Base-by-base conservation (phyloP, 2,888 invertebrate species). In the Neoitamus cyanurus region DNA sequence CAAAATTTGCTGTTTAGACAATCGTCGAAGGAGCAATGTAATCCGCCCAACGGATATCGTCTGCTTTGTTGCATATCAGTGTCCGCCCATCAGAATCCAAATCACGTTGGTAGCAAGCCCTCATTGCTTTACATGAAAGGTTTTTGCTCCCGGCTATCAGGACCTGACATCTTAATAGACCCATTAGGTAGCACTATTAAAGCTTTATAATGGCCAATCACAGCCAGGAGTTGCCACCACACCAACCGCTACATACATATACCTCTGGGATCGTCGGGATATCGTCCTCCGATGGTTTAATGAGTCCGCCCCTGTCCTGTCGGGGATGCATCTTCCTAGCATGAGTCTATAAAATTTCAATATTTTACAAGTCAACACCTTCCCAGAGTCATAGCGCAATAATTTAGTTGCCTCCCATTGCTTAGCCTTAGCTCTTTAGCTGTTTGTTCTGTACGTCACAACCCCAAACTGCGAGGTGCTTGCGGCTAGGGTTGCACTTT, bases 121-220 rank as follows among this genome's bases (percentile, higher is more conserved):
- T 20, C 58, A 58, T 58, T 58, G 70, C 34, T 30, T 70, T 70
- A 30, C 70, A 70, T 70, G 70, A 34, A 70, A 70, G 31, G 31
- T 70, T 70, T 70, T 70, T 34, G 70, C 70, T 34, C 30, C 30
- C 6, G n/a, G 11, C 70, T 70, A 70, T 70, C 70, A 70, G 70
- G 31, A 15, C 6, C 31, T 70, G 70, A 70, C 70, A 70, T 70
- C 70, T 70, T 70, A 70, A 70, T 70, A 70, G 70, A 70, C 70
- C 70, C 70, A 70, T 30, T 70, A 70, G 70, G 34, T 15, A 30
- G 70, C 31, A 70, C 70, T 70, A 70, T 31, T 70, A 70, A 34
- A 70, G 30, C n/a, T 70, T 70, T 70, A 15, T 70, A 34, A 70
- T 31, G 30, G 70, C 70, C 30, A 70, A 70, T 70, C 34, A 70